A percentile compares a stretch with the other conserved stretches of the same genome.
Conservation (phyloP, 64 coral and sea anemone species). For the Pachyseris speciosa region DNA sequence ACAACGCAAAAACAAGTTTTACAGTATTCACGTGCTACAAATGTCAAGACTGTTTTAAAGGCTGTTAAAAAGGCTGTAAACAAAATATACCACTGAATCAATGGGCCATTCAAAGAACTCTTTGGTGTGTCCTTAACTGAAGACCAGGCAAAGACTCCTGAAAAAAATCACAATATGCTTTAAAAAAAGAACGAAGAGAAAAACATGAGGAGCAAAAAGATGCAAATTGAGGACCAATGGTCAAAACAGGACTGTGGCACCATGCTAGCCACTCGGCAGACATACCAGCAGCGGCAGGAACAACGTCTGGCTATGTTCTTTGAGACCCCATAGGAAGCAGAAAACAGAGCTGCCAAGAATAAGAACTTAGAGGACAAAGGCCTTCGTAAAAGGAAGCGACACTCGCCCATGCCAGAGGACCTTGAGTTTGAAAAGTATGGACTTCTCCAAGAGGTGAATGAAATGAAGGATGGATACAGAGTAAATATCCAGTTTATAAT, state of each 20-base stretch:
- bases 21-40: not conserved
- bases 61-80: not conserved
- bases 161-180: constrained; percentile 39
- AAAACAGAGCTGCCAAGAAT: not conserved
- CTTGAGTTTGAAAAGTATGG: not conserved
- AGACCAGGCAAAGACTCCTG: constrained; percentile 45
- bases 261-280: not conserved
- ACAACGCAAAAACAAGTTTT: not conserved
- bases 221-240: constrained; percentile 8
- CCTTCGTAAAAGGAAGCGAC: not conserved
- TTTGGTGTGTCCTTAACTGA: constrained; percentile 38
- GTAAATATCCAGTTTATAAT: not conserved
- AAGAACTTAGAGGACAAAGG: not conserved
- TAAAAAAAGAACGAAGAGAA: constrained; percentile 25
- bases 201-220: not conserved
- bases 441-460: not conserved
- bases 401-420: not conserved
- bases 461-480: not conserved
- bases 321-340: not conserved
- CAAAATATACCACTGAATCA: not conserved
- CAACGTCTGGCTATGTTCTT: not conserved
- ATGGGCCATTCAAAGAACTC: not conserved
- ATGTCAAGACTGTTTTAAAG: not conserved
- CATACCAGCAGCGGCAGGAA: not conserved
- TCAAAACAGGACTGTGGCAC: constrained; percentile 11